Conservation (phyloP, 1,140 invertebrate genomes). For the Drosophila rufa region DNA sequence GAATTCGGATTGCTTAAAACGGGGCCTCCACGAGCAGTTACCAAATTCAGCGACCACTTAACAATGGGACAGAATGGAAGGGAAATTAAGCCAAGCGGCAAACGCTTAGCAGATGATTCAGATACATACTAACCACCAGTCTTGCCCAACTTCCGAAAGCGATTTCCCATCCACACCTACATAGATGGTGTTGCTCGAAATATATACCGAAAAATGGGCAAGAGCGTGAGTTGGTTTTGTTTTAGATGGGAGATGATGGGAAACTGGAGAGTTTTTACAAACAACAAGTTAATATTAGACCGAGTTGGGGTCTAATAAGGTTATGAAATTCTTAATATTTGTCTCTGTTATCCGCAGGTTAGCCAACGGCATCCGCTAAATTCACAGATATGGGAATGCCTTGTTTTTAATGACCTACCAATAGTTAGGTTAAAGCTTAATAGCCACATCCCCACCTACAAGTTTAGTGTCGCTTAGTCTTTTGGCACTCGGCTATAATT, state of each 20-base stretch:
- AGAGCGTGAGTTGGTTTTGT: slow-evolving; percentile 28
- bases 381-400: slow-evolving; percentile 7
- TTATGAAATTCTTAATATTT: slow-evolving; percentile 19
- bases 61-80: slow-evolving; percentile 49
- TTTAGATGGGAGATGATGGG: background rate
- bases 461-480: slow-evolving; percentile 8
- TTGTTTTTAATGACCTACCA: slow-evolving; percentile 1
- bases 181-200: slow-evolving; percentile 30
- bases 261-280: slow-evolving; percentile 11
- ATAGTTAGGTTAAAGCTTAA: slow-evolving; percentile 29
- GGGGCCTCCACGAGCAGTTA: slow-evolving; percentile 15
- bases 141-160: slow-evolving; percentile 72
- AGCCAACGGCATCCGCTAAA: background rate
- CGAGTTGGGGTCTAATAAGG: slow-evolving; percentile 4
- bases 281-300: slow-evolving; percentile 19
- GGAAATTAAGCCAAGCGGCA: slow-evolving; percentile 49
- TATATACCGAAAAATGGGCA: background rate
- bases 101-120: slow-evolving; percentile 36
- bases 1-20: background rate
- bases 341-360: background rate
- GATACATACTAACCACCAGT: slow-evolving; percentile 41
- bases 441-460: slow-evolving; percentile 39
- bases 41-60: slow-evolving; percentile 34
- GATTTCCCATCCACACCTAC: slow-evolving; percentile 54
- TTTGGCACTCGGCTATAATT: slow-evolving; percentile 25